A percentile compares a stretch with the other conserved stretches of the same genome.
Evolutionary conservation across 2,113 vertebrate genomes (phyloP).

Genomic region (Actinemys pallida): DNA sequence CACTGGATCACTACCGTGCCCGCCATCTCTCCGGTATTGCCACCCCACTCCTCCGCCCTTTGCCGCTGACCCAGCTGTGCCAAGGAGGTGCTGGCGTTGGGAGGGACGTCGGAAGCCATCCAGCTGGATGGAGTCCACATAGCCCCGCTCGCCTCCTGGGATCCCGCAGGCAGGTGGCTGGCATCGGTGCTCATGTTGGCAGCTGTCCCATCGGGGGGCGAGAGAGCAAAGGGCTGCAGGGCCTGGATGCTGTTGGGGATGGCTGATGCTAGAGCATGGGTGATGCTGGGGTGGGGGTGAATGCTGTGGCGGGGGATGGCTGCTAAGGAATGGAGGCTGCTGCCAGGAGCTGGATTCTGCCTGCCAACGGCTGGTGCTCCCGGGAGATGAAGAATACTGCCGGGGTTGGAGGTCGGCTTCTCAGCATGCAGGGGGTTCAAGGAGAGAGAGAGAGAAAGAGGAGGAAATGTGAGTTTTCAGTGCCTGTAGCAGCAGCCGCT

Average conservation of each 20-base stretch:
- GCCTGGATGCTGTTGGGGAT: background rate
- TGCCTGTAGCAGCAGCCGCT: fast-evolving
- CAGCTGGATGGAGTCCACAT: conserved; percentile 52
- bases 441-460: background rate
- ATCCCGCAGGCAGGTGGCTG: conserved; percentile 18
- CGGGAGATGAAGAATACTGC: background rate
- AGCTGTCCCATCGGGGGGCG: conserved; percentile 44
- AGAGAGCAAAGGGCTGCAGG: background rate
- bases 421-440: background rate
- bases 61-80: background rate
- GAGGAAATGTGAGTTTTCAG: background rate
- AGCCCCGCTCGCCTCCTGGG: background rate
- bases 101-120: background rate
- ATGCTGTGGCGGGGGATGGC: background rate
- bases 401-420: background rate
- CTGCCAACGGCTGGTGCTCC: background rate
- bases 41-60: fast-evolving
- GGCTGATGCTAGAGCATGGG: background rate
- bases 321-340: background rate
- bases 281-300: background rate
- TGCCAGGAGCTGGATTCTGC: background rate
- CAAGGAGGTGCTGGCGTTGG: conserved; percentile 32
- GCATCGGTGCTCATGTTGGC: conserved; percentile 53
- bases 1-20: conserved; percentile 86
- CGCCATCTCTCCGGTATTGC: background rate